Percentiles rank a stretch among this genome's conserved stretches.
These are phyloP conservation scores for Pangasius larnaudii DNA, from an alignment of 2,797 vertebrate genomes.

Conservation along the genomic window DNA sequence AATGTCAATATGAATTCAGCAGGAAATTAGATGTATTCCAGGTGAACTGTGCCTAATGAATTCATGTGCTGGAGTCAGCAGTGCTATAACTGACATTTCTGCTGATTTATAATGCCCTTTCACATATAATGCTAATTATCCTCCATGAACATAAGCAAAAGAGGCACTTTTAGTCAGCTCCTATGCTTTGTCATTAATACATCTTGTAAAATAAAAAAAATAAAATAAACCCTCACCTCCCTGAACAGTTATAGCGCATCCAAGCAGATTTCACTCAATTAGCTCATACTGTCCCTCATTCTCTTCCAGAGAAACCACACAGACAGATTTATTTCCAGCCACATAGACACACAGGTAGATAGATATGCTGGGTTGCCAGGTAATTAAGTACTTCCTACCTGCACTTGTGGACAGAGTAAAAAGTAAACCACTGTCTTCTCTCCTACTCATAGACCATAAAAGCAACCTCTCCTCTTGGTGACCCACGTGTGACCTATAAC, in stretches of 20 bases:
- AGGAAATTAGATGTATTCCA: slow-evolving; percentile 55
- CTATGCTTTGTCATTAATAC: slow-evolving; percentile 32
- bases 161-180: slow-evolving; percentile 20
- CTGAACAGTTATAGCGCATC: slow-evolving; percentile 42
- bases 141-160: slow-evolving; percentile 41
- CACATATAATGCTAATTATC: slow-evolving; percentile 59
- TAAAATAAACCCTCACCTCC: background rate
- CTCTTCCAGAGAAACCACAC: slow-evolving; percentile 10
- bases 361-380: background rate
- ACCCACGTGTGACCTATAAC: slow-evolving; percentile 86
- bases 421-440: background rate
- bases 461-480: slow-evolving; percentile 84
- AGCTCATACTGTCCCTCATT: slow-evolving; percentile 21
- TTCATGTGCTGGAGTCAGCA: slow-evolving; percentile 58
- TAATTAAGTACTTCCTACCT: slow-evolving; percentile 4
- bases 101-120: slow-evolving; percentile 58
- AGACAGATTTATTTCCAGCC: slow-evolving; percentile 8
- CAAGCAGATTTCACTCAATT: slow-evolving; percentile 44
- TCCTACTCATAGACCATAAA: slow-evolving; percentile 79
- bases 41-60: slow-evolving; percentile 59
- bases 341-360: background rate
- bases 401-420: background rate
- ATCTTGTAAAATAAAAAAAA: background rate
- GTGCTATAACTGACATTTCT: slow-evolving; percentile 37
- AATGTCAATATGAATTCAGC: slow-evolving; percentile 62